A percentile compares a stretch with the other conserved stretches of the same genome.
Evolutionary conservation across 2,888 invertebrate species (phyloP).

Genomic region (Cephalotes varians): DNA sequence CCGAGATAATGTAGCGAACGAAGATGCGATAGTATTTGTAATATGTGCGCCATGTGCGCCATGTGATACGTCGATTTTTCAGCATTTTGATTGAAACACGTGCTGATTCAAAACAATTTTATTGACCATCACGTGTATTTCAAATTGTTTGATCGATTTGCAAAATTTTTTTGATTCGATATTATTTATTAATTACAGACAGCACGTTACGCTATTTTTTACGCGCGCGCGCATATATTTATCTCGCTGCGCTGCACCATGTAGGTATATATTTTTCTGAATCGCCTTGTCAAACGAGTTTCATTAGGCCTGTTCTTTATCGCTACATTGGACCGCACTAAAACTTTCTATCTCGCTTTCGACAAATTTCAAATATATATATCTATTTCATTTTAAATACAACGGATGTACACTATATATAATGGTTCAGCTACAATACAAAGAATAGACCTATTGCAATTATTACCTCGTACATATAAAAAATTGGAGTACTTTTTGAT

Average conservation of each 20-base stretch:
- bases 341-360: too few relatives aligned
- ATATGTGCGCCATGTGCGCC: background rate
- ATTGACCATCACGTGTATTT: background rate
- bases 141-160: background rate
- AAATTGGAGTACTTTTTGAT: background rate
- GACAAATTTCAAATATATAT: too few relatives aligned
- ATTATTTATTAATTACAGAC: background rate
- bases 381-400: background rate
- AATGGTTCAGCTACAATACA: background rate
- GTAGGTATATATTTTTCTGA: background rate
- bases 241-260: background rate
- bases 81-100: background rate
- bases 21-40: slow-evolving; percentile 8
- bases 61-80: background rate
- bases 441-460: background rate
- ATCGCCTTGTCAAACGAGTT: background rate
- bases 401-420: background rate
- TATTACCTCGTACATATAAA: background rate
- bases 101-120: background rate
- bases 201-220: background rate
- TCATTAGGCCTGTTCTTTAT: background rate
- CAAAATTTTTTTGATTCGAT: background rate
- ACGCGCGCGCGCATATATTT: background rate
- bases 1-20: background rate
- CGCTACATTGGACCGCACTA: too few relatives aligned